phyloP scores from a whole-genome alignment of 23 tunicate species.

The Halocynthia aurantium region DNA sequence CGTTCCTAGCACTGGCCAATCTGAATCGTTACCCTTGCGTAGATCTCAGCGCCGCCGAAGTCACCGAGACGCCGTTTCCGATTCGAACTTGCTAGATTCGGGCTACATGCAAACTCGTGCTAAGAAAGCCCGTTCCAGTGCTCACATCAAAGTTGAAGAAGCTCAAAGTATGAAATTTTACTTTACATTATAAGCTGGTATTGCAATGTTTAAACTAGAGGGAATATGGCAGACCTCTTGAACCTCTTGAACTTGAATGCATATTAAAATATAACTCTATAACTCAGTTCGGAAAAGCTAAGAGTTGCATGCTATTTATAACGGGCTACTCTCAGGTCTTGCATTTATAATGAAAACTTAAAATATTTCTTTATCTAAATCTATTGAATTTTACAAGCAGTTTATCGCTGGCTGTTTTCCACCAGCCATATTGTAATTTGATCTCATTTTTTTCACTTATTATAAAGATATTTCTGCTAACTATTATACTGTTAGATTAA shows the following conservation, averaged over 20 bases:
- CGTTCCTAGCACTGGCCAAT: background rate
- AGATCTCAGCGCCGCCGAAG: background rate
- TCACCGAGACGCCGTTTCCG: background rate
- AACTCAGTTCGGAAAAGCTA: background rate
- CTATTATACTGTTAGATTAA: background rate
- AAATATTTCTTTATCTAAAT: too few species aligned
- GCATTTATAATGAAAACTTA: too few species aligned
- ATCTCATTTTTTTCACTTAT: background rate
- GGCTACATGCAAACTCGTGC: conserved; percentile 17
- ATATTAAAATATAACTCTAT: background rate
- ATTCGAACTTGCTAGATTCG: background rate
- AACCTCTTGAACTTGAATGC: background rate
- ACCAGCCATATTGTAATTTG: too few species aligned
- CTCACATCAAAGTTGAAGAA: background rate
- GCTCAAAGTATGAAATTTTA: background rate
- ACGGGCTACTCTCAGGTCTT: too few species aligned
- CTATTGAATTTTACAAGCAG: too few species aligned
- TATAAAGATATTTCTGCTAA: too few species aligned
- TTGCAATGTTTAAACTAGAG: background rate
- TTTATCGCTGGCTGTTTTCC: too few species aligned
- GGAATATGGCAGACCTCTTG: background rate
- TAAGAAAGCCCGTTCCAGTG: conserved; percentile 4
- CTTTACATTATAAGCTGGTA: too few species aligned
- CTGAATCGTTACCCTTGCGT: background rate
- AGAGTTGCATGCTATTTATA: background rate